Percentiles rank a stretch among this genome's conserved stretches.
Evolutionary conservation across 2,797 vertebrate genomes (phyloP).

Genomic region (Acomys russatus): DNA sequence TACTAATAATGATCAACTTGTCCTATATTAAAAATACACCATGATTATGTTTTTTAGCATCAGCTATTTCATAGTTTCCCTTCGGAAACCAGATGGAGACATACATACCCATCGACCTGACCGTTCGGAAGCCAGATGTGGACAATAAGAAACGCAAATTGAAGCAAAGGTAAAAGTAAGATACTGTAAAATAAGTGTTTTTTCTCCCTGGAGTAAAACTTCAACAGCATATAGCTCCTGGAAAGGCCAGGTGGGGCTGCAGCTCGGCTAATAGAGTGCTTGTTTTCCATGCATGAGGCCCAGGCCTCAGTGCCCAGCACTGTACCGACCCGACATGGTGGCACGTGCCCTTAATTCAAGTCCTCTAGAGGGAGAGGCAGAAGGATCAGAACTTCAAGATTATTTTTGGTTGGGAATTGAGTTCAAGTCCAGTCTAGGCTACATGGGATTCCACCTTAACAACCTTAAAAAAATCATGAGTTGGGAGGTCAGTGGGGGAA

Average conservation of each 20-base stretch:
- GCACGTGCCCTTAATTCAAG: too few relatives aligned
- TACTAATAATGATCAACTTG: not conserved
- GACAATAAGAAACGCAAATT: not conserved
- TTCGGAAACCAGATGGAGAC: constrained; percentile 27
- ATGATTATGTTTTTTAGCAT: constrained; percentile 46
- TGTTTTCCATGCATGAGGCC: not conserved
- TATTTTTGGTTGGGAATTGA: not conserved
- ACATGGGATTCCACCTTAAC: not conserved
- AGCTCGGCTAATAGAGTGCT: not conserved
- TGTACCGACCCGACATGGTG: too few relatives aligned
- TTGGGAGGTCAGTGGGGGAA: not conserved
- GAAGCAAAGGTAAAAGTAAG: constrained; percentile 75
- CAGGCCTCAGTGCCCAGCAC: too few relatives aligned
- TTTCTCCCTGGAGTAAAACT: not conserved
- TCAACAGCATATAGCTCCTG: not conserved
- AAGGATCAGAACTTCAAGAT: not conserved
- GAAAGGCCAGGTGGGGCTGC: not conserved
- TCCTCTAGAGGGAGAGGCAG: not conserved
- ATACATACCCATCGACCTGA: not conserved
- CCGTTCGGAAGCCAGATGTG: not conserved
- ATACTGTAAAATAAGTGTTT: not conserved
- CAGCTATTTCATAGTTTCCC: not conserved
- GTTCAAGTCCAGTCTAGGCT: not conserved
- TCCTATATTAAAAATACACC: constrained; percentile 27
- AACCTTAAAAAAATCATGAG: not conserved